phyloP scores from a whole-genome alignment of 2,113 vertebrate species.

The Chrysochloris asiatica region DNA sequence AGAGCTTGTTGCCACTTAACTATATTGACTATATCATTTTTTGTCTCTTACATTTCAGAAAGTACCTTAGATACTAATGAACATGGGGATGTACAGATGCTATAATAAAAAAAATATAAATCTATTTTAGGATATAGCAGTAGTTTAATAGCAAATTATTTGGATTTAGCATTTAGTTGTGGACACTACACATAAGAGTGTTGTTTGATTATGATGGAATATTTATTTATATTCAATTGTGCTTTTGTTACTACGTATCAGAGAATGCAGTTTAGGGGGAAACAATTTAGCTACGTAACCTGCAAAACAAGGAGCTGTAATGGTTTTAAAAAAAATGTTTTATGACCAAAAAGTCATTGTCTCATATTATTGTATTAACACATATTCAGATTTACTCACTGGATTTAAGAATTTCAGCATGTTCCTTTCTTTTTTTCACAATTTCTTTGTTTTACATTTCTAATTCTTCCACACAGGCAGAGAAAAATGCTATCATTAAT shows the following conservation, averaged over 20 bases:
- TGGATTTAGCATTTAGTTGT: not conserved
- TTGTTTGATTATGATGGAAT: not conserved
- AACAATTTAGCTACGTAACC: not conserved
- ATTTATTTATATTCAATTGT: not conserved
- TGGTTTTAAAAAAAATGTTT: not conserved
- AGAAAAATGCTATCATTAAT: not conserved
- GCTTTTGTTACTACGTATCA: not conserved
- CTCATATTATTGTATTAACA: not conserved
- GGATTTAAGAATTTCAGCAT: constrained; percentile 18
- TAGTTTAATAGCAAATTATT: not conserved
- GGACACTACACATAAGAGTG: not conserved
- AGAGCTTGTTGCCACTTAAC: not conserved
- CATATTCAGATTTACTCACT: not conserved
- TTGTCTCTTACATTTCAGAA: not conserved
- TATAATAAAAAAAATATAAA: not conserved
- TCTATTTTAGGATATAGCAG: not conserved
- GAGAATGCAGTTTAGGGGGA: not conserved
- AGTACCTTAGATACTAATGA: not conserved
- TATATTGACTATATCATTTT: not conserved
- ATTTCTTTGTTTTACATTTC: constrained; percentile 12
- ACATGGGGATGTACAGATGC: not conserved
- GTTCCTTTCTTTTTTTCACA: not conserved
- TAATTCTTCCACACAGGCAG: not conserved
- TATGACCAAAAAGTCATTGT: not conserved
- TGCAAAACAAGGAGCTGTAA: not conserved